Conservation (phyloP, 2,797 vertebrate genomes). For the Acrocephalus scirpaceus region DNA sequence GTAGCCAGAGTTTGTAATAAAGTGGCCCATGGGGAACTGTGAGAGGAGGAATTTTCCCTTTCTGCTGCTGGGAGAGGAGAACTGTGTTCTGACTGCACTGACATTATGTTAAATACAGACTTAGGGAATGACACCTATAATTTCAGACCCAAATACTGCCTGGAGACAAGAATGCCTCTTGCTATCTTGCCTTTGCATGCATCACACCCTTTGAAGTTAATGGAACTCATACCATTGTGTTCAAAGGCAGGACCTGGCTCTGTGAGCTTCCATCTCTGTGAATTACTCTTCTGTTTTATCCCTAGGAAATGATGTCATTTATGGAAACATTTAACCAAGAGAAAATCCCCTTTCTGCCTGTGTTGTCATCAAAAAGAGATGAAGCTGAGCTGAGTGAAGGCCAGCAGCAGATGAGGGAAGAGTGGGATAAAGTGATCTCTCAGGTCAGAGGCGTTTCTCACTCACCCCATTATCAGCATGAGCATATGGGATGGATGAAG, state of each 20-base stretch:
- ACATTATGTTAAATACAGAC: neutral
- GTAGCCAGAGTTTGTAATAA: neutral
- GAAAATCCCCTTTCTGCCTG: constrained; percentile 82
- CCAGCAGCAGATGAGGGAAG: constrained; percentile 76
- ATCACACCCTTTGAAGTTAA: constrained; percentile 35
- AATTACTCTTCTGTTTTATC: constrained; percentile 25
- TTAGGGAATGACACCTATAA: neutral
- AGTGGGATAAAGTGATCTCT: constrained; percentile 81
- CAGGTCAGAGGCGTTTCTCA: constrained; percentile 76
- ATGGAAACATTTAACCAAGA: constrained; percentile 87
- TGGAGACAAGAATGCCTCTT: neutral
- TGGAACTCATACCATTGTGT: neutral
- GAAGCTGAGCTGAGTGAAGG: constrained; percentile 74
- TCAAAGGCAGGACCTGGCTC: neutral
- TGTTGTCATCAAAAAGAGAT: constrained; percentile 79
- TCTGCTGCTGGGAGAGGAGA: neutral
- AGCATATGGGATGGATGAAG: neutral
- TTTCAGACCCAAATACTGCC: constrained; percentile 16
- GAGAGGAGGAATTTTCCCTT: neutral
- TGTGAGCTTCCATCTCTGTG: neutral
- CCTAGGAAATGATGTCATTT: constrained; percentile 85
- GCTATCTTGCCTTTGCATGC: neutral
- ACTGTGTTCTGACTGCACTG: neutral
- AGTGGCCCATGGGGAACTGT: neutral
- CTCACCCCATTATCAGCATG: neutral